Percentiles rank a stretch among this genome's conserved stretches.
Conservation (phyloP, 2,888 invertebrate species). For the Himalopsyche anomala region DNA sequence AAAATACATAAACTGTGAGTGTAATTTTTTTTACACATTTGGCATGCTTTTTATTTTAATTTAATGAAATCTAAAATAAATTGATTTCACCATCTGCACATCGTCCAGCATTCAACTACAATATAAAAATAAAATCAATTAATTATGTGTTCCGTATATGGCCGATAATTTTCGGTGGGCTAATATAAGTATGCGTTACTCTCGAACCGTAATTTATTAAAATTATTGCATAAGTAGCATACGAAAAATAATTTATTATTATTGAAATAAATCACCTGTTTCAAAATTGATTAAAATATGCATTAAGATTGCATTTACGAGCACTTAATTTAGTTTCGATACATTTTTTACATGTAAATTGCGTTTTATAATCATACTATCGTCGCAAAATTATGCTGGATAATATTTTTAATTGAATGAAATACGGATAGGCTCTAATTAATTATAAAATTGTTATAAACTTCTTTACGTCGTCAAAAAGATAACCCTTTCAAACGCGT, state of each 20-base stretch:
- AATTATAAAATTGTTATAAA: background rate
- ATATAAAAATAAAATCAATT: too few species aligned
- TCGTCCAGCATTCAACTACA: too few species aligned
- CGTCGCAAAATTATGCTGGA: background rate
- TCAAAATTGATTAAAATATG: background rate
- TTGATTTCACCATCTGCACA: too few species aligned
- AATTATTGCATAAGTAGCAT: background rate
- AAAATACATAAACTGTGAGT: too few species aligned
- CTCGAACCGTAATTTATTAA: background rate
- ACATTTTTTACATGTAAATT: background rate
- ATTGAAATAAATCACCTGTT: background rate
- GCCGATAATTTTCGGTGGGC: too few species aligned
- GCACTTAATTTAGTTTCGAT: background rate
- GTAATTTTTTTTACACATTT: too few species aligned
- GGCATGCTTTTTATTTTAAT: too few species aligned
- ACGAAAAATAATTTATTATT: slow-evolving; percentile 1
- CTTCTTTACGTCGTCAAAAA: too few species aligned
- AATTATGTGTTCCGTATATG: too few species aligned
- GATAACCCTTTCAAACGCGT: too few species aligned
- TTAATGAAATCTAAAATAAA: too few species aligned
- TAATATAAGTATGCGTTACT: background rate
- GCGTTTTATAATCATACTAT: background rate
- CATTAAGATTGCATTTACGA: background rate
- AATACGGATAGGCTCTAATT: background rate
- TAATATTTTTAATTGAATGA: slow-evolving; percentile 3